Base-by-base conservation (phyloP, 2,797 vertebrate species). In the Pseudomugil tenellus region DNA sequence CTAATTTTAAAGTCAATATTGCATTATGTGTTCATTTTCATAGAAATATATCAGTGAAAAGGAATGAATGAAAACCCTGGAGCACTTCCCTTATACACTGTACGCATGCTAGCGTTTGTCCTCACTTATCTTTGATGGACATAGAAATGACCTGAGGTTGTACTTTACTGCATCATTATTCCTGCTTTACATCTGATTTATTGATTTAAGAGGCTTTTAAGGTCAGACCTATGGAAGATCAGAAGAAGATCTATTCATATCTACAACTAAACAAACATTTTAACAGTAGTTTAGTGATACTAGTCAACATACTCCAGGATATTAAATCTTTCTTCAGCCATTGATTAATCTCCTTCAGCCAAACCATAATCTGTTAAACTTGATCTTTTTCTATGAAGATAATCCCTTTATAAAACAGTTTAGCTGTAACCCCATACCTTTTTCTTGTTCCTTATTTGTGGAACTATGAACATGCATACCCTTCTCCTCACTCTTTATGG, bases 181-280 rank as follows among this genome's bases (percentile, higher is more conserved):
- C 77, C 78, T 87, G 76, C 81, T 83, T 81, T 78, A 83, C 72
- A 63, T 83, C 84, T 79, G 77, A 85, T 87, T 80, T 87, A 87
- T 87, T 83, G 84, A 87, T 87, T 78, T 23, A 67, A 80, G 58
- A 62, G 58, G 75, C 74, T 84, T 72, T 58, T 48, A 72, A 80
- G 70, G 68, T 83, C 78, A 77, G 65, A 69, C 63, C 60, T 78
- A 49, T 37, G 10, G 26, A 74, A 80, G 83, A 84, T 76, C 53
- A 77, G 58, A 64, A 58, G 68, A 51, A 41, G 23, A 14, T 6
- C 9, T 75, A 56, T 67, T 32, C 16, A 29, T 29, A 19, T 28
- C 63, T 32, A 53, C 26, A 48, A 13, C 23, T 60, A 28, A 63
- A 28, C 26, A 61, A 71, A 68, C 68, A 63, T 58, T 54, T 70